Evolutionary conservation across 2,113 vertebrate genomes (phyloP).

Genomic region (Ciconia stormi): DNA sequence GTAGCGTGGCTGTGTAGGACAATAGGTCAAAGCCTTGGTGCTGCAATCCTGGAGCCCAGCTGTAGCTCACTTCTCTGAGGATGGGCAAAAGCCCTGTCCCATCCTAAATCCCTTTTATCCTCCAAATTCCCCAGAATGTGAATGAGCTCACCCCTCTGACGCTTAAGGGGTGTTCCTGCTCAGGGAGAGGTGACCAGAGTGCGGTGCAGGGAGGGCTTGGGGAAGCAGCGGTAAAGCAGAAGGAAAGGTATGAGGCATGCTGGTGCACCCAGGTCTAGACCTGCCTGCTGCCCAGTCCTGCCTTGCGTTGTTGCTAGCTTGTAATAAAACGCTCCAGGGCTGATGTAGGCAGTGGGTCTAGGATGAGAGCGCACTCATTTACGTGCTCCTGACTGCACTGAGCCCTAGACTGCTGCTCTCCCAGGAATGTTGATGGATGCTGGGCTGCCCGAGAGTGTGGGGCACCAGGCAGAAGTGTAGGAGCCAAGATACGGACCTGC

Average conservation of each 20-base stretch:
- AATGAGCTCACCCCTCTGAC: neutral
- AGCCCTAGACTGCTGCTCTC: neutral
- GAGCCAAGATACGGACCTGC: neutral
- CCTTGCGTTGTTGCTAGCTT: neutral
- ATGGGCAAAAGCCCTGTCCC: neutral
- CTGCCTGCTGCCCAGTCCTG: neutral
- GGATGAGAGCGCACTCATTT: accelerated
- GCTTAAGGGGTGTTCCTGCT: neutral
- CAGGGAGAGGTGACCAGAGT: neutral
- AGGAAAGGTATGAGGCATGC: neutral
- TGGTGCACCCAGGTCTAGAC: neutral
- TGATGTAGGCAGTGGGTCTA: neutral
- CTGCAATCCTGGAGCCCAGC: neutral
- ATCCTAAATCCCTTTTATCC: neutral
- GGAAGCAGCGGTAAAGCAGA: neutral
- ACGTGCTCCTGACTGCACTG: neutral
- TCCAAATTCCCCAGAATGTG: neutral
- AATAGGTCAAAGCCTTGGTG: neutral
- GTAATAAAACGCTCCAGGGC: neutral
- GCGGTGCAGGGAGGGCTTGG: neutral
- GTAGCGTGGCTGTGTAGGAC: neutral
- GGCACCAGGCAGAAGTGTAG: neutral
- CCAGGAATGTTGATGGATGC: accelerated
- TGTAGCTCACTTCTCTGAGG: accelerated
- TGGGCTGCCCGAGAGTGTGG: neutral